These are phyloP conservation scores for Onychomys arenicola DNA, from an alignment of 2,797 vertebrate genomes.

Conservation along the genomic window DNA sequence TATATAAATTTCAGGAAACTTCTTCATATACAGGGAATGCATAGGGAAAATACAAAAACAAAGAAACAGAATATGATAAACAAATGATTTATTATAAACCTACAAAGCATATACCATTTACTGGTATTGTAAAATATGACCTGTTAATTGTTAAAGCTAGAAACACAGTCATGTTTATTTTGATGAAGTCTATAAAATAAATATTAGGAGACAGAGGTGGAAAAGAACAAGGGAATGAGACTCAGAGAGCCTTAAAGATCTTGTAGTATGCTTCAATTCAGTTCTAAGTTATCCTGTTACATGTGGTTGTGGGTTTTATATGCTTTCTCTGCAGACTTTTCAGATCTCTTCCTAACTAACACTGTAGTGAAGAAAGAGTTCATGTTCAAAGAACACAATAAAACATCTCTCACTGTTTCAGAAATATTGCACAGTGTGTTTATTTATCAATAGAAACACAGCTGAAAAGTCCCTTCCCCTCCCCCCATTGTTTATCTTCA, in stretches of 20 bases:
- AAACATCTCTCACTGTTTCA: not conserved
- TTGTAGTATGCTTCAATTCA: not conserved
- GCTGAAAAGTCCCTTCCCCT: not conserved
- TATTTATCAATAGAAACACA: not conserved
- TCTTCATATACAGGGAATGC: not conserved
- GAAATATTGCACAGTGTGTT: not conserved
- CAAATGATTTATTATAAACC: not conserved
- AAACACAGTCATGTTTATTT: not conserved
- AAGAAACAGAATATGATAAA: not conserved
- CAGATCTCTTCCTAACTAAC: not conserved
- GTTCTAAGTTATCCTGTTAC: not conserved
- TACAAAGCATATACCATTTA: not conserved
- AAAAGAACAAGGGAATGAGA: not conserved
- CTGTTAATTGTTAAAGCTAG: not conserved
- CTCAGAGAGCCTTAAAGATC: not conserved
- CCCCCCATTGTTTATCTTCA: not conserved
- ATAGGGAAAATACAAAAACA: slow-evolving; percentile 28
- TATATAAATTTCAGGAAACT: not conserved
- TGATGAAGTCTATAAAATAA: not conserved
- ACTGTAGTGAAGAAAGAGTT: slow-evolving; percentile 11
- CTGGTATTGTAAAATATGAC: not conserved
- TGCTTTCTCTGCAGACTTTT: not conserved
- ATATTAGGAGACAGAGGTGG: not conserved
- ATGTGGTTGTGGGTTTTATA: not conserved
- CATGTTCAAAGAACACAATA: not conserved